Evolutionary conservation across 2,888 invertebrate species (phyloP).

Genomic region (Ormyrus pomaceus): DNA sequence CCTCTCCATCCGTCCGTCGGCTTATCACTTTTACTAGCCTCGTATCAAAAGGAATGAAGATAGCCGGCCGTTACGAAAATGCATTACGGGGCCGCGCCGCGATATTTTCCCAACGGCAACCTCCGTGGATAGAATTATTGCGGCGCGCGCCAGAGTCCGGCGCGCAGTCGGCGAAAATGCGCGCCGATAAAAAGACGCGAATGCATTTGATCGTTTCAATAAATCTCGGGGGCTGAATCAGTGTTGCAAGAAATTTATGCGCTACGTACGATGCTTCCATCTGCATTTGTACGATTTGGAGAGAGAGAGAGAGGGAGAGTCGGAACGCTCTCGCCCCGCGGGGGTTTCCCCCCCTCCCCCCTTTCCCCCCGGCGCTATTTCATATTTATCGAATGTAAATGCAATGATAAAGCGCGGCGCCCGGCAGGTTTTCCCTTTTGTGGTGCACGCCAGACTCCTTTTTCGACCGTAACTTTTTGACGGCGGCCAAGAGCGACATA

Average conservation of each 20-base stretch:
- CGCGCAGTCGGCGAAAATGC: conserved; percentile 9
- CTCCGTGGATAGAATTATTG: conserved; percentile 10
- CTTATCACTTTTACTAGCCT: no score
- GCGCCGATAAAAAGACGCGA: conserved; percentile 28
- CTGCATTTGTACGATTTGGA: conserved; percentile 42
- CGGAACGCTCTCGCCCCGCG: conserved; percentile 13
- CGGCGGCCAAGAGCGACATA: conserved; percentile 22
- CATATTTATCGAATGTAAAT: conserved; percentile 56
- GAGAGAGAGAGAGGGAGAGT: background rate
- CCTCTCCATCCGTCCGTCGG: no score
- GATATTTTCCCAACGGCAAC: conserved; percentile 17
- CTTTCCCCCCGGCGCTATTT: conserved; percentile 33
- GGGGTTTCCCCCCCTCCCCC: conserved; percentile 8
- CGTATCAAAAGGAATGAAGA: background rate
- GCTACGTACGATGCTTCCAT: conserved; percentile 31
- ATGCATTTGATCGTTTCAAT: conserved; percentile 42
- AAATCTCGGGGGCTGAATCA: conserved; percentile 47
- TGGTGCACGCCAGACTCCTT: background rate
- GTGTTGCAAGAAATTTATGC: conserved; percentile 48
- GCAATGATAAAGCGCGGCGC: conserved; percentile 45
- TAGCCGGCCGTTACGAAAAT: conserved; percentile 12
- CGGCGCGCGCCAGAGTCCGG: background rate
- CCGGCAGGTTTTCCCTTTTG: conserved; percentile 20
- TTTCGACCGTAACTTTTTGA: conserved; percentile 24
- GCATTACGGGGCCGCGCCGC: background rate